Evolutionary conservation across 2,888 invertebrate species (phyloP), one percentile per base, ranked within the genome.

Genomic region (Drosophila fulvimacula): DNA sequence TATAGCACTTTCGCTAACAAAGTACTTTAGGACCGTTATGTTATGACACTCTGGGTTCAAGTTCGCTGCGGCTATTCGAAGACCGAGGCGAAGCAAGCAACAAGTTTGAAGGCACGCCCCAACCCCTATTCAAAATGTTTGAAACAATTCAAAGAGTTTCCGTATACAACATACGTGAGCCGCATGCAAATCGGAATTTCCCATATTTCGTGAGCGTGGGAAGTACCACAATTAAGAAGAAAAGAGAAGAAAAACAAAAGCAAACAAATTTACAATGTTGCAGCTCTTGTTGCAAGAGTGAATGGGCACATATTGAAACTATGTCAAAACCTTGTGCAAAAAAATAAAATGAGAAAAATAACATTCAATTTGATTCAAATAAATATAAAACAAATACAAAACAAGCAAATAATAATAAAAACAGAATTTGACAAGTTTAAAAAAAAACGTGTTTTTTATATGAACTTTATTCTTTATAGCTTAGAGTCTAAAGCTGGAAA

Each of bases 161-260:
- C 36, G 19, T 21, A 34, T 51, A 34, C 36, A 48, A 49, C 32
- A 36, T 48, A 74, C 79, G 59, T 74, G 75, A 68, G 49, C 53
- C 36, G 48, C 79, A 75, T 75, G 52, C 55, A 71, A 64, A 71
- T 49, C 4, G 21, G 30, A 39, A 63, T 75, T 69, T 75, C 55
- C 51, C 44, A 79, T 75, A 69, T 69, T 61, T 48, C 52, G 46
- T 32, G 42, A 64, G 73, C 78, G 81, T 81, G 76, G 73, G 78
- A 77, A 81, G 63, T 65, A 15, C 48, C 49, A 15, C 32, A 53
- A 49, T 46, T 13, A 13, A 13, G 21, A 21, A 15, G 21, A 34
- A 53, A 60, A 21, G 53, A 52, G 58, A 41, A 21, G 15, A 51
- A 51, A 51, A 36, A n/a, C 36, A 21, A 42, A 38, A 56, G 15